Percentiles rank a stretch among this genome's conserved stretches.
Conservation (phyloP, 1,140 invertebrate species). For the Tetramorium alpestre region DNA sequence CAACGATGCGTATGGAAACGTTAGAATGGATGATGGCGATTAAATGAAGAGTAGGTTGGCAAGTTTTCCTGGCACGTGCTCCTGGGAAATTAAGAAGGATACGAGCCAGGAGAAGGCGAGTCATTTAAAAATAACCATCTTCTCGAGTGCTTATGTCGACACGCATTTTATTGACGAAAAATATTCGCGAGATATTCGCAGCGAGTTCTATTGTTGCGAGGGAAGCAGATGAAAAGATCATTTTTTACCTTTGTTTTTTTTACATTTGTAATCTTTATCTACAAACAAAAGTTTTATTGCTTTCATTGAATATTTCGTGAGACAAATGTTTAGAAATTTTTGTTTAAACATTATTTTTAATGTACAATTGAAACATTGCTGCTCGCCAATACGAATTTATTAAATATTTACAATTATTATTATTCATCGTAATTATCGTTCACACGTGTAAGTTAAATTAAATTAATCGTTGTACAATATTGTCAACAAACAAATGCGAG, state of each 20-base stretch:
- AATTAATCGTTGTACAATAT: no score
- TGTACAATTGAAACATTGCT: not conserved
- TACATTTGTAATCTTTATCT: not conserved
- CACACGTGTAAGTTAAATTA: no score
- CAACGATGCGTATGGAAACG: not conserved
- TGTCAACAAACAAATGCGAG: not conserved
- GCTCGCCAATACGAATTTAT: not conserved
- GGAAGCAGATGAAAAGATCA: not conserved
- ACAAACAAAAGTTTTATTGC: not conserved
- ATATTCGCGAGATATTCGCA: not conserved
- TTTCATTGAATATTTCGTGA: not conserved
- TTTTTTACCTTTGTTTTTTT: no score
- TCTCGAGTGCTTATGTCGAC: not conserved
- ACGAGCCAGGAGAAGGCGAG: not conserved
- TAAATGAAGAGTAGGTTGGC: slow-evolving; percentile 22
- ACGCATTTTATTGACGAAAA: slow-evolving; percentile 24
- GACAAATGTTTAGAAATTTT: not conserved
- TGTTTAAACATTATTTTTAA: no score
- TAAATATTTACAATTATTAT: no score
- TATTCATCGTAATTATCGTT: no score
- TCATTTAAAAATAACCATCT: slow-evolving; percentile 8
- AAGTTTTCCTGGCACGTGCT: not conserved
- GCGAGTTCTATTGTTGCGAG: not conserved
- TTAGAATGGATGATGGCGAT: slow-evolving; percentile 3
- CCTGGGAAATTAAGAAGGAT: slow-evolving; percentile 34